A percentile compares a stretch with the other conserved stretches of the same genome.
These are phyloP conservation scores for Nephrotoma appendiculata DNA, from an alignment of 2,888 invertebrate species.

Conservation along the genomic window DNA sequence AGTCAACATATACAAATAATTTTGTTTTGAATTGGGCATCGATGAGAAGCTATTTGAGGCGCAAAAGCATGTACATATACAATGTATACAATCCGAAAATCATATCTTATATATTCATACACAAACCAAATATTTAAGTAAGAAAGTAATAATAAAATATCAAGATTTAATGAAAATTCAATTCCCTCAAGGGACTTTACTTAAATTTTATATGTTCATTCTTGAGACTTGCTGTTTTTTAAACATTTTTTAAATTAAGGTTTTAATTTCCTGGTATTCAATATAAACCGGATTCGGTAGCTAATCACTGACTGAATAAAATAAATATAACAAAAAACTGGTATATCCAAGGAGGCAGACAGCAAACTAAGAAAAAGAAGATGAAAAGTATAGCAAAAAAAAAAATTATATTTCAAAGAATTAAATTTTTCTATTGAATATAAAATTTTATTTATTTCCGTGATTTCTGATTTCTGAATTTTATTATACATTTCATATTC, in stretches of 20 bases:
- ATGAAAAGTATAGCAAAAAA: background rate
- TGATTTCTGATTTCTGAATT: background rate
- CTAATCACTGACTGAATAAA: background rate
- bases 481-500: background rate
- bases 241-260: background rate
- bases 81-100: no score
- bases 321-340: background rate
- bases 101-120: no score
- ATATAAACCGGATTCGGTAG: background rate
- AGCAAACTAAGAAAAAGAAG: background rate
- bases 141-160: background rate
- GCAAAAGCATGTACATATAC: no score
- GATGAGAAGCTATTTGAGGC: no score
- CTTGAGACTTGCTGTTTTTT: background rate
- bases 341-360: background rate
- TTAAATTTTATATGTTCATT: background rate
- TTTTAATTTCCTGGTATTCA: slow-evolving; percentile 2
- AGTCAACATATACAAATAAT: no score
- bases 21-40: no score
- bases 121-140: no score
- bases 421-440: background rate
- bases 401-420: background rate
- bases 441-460: background rate
- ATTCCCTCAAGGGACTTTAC: background rate
- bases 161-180: background rate